Evolutionary conservation across 2,113 vertebrate species (phyloP), one percentile per base, ranked within the genome.

Genomic region (Rhinolophus ferrumequinum): DNA sequence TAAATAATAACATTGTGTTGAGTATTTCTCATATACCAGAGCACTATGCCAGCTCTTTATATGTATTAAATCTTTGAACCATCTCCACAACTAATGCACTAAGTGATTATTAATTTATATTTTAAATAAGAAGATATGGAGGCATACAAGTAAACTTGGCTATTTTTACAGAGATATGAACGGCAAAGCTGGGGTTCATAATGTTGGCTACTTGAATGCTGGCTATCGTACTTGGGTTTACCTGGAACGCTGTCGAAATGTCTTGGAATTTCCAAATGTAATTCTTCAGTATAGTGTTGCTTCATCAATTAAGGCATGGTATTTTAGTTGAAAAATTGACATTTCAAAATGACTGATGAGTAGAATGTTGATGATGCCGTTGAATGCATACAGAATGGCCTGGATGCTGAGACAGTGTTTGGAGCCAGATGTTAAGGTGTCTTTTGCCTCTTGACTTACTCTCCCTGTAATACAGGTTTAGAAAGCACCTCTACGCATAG

Each of bases 251-350:
- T 82, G 26, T 62, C 54, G 21, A 70, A 47, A 35, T 83, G 9
- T 18, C 22, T 80, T 41, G 41, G 60, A 77, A 13, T 66, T 87
- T 77, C 76, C 41, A 86, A 88, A 93, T n/a, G 72, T 89, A 81
- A 73, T 81, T 90, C 50, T 82, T 90, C 24, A 33, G 33, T 64
- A 21, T 22, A 33, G 28, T 85, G 76, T 90, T 56, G 30, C 26
- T 81, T 92, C 66, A 88, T 94, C 81, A 88, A 44, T 95, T 92
- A 96, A 95, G 6, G 54, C 62, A 81, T 73, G 85, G 35, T 35
- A 93, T 94, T 97, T 96, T 88, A 44, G 33, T 77, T 84, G 66
- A 94, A 90, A 66, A 94, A 94, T 5, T 88, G 50, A 41, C 50
- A 90, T 90, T 96, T 97, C 72, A 64, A 93, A 92, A 69, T 83